Evolutionary conservation across 2,113 vertebrate genomes (phyloP).

Genomic region (Pyrgilauda ruficollis): DNA sequence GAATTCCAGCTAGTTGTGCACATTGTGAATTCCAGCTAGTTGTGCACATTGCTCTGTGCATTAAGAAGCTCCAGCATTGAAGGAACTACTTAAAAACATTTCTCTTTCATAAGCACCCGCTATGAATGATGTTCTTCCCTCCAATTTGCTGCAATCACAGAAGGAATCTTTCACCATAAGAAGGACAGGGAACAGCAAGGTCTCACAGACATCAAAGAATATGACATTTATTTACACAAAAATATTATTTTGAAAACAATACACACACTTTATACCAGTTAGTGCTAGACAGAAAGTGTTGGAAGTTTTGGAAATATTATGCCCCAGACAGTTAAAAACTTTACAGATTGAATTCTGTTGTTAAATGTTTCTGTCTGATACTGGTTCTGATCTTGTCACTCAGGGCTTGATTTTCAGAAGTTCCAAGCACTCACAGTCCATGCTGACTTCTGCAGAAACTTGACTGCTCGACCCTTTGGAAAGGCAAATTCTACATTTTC

Average conservation of each 20-base stretch:
- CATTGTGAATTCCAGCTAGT: not conserved
- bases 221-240: not conserved
- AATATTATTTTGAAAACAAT: not conserved
- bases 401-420: not conserved
- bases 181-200: not conserved
- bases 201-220: not conserved
- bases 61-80: not conserved
- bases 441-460: not conserved
- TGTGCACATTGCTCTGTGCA: not conserved
- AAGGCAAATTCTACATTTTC: conserved; percentile 32
- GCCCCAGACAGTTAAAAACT: not conserved
- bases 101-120: not conserved
- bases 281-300: not conserved
- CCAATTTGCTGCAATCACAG: not conserved
- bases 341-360: not conserved
- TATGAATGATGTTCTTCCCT: not conserved
- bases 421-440: not conserved
- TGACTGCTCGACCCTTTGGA: not conserved
- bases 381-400: not conserved
- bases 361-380: not conserved
- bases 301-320: not conserved
- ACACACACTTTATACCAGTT: not conserved
- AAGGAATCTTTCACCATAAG: not conserved
- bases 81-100: not conserved
- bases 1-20: not conserved